Evolutionary conservation across 2,888 invertebrate species (phyloP).

Genomic region (Noctua janthe): DNA sequence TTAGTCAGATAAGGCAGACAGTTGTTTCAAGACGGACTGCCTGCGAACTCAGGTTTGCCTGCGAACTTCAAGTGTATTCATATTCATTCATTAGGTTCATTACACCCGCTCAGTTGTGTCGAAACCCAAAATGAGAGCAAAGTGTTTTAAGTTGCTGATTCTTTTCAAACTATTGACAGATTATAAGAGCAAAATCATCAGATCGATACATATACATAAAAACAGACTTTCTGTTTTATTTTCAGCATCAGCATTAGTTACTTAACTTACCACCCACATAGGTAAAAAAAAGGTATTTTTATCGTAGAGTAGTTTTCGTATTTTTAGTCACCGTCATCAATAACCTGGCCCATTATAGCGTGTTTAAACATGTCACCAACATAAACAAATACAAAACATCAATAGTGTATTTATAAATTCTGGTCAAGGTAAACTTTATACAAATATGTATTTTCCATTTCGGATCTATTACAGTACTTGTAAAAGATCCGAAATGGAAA

Average conservation of each 20-base stretch:
- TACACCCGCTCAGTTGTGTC: not conserved
- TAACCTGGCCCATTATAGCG: conserved; percentile 2
- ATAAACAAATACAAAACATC: conserved; percentile 35
- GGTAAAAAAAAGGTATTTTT: not conserved
- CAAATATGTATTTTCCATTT: conserved; percentile 9
- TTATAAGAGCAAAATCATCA: not conserved
- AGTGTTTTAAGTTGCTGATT: not conserved
- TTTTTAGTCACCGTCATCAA: conserved; percentile 6
- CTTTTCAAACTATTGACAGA: not conserved
- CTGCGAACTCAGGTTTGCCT: not conserved
- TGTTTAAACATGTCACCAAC: conserved; percentile 20
- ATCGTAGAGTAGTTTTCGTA: not conserved
- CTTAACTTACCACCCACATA: not conserved
- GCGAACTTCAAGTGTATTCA: not conserved
- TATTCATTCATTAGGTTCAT: not conserved
- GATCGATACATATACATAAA: not conserved
- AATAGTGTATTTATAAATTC: conserved; percentile 29
- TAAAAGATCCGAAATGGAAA: too few species aligned
- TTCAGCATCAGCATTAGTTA: not conserved
- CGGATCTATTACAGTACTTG: not conserved
- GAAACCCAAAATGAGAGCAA: not conserved
- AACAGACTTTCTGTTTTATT: not conserved
- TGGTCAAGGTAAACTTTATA: conserved; percentile 10
- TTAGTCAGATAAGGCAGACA: not conserved
- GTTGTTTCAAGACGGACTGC: not conserved